These are phyloP conservation scores for Beris morrisii DNA, from an alignment of 2,888 invertebrate species.

Conservation along the genomic window DNA sequence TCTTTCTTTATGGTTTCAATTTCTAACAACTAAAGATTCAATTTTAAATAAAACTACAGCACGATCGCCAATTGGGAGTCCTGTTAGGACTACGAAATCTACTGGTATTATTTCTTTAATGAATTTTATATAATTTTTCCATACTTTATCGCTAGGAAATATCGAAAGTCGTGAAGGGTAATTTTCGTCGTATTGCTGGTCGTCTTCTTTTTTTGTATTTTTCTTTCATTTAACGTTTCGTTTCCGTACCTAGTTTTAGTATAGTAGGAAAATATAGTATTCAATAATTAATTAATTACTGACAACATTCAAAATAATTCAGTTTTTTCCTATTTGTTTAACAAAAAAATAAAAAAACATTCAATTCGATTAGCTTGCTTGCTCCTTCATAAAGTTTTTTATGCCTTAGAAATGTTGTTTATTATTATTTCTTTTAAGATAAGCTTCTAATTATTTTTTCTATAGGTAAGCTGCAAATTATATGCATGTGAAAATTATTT, in stretches of 20 bases:
- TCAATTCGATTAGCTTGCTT: no score
- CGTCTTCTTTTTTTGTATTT: background rate
- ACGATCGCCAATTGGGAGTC: conserved; percentile 38
- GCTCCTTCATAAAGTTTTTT: no score
- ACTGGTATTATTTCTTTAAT: conserved; percentile 31
- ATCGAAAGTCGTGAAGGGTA: background rate
- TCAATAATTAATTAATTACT: no score
- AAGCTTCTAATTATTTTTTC: no score
- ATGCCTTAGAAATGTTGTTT: no score
- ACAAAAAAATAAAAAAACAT: no score
- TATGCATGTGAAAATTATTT: no score
- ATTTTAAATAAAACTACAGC: conserved; percentile 25
- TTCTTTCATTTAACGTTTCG: no score
- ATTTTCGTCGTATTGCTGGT: background rate
- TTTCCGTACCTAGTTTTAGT: background rate
- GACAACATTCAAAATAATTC: no score
- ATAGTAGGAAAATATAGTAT: background rate
- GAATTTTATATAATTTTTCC: conserved; percentile 2
- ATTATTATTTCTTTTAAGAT: no score
- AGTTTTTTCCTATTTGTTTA: no score
- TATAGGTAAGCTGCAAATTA: no score
- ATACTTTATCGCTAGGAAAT: conserved; percentile 17
- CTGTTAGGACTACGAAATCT: conserved; percentile 31
- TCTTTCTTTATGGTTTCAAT: conserved; percentile 12
- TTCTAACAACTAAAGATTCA: conserved; percentile 13